Evolutionary conservation across 2,797 vertebrate species (phyloP).

Genomic region (Momotus momota): DNA sequence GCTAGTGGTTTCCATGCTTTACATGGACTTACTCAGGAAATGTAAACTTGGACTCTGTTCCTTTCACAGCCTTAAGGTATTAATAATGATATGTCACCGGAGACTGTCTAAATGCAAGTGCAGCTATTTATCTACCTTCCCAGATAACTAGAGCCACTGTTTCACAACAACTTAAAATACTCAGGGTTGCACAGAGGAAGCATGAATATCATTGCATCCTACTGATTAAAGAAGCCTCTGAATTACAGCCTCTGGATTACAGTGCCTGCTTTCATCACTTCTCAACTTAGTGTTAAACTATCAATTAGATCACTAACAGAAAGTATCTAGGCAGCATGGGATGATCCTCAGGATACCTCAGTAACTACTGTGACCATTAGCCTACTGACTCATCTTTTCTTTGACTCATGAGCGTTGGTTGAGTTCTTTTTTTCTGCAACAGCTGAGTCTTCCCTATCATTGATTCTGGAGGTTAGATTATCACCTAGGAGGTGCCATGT

Average conservation of each 20-base stretch:
- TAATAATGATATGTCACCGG: neutral
- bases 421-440: neutral
- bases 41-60: neutral
- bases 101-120: neutral
- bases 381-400: neutral
- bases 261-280: neutral
- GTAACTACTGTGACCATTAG: neutral
- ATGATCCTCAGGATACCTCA: neutral
- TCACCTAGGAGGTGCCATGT: neutral
- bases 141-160: neutral
- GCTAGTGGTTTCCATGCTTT: neutral
- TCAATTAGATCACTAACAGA: neutral
- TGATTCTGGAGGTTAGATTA: neutral
- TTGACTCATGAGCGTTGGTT: neutral
- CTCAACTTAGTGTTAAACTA: neutral
- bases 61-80: conserved; percentile 3
- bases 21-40: neutral
- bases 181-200: neutral
- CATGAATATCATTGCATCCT: neutral
- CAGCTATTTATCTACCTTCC: neutral
- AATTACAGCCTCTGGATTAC: neutral
- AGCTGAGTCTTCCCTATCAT: neutral
- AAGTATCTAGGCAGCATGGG: neutral
- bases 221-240: neutral
- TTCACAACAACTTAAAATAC: neutral